phyloP scores from a whole-genome alignment of 2,797 vertebrate species.

The Otolemur crassicaudatus region DNA sequence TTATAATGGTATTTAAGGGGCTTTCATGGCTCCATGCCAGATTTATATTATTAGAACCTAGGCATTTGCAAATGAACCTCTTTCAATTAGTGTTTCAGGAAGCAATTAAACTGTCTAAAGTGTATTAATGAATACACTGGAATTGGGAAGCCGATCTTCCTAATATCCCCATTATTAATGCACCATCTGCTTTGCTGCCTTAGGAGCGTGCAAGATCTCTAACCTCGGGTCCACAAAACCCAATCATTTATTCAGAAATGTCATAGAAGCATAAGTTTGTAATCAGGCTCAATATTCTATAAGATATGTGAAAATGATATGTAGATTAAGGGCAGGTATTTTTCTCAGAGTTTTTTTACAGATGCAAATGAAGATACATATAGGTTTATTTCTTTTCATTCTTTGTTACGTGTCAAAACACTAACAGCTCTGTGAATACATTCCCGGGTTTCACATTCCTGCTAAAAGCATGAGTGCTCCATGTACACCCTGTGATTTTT shows the following conservation, averaged over 20 bases:
- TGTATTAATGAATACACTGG: slow-evolving; percentile 89
- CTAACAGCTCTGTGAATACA: not conserved
- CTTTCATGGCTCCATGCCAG: slow-evolving; percentile 85
- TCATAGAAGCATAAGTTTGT: slow-evolving; percentile 82
- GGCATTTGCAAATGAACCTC: slow-evolving; percentile 88
- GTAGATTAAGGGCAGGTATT: slow-evolving; percentile 52
- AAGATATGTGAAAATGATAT: slow-evolving; percentile 57
- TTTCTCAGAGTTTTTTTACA: slow-evolving; percentile 26
- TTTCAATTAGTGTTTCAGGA: slow-evolving; percentile 90
- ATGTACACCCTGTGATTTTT: not conserved
- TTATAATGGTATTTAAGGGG: slow-evolving; percentile 83
- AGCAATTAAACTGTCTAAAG: slow-evolving; percentile 91
- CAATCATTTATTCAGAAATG: slow-evolving; percentile 81
- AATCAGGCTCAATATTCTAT: slow-evolving; percentile 81
- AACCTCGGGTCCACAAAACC: slow-evolving; percentile 83
- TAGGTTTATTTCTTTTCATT: not conserved
- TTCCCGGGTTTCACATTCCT: not conserved
- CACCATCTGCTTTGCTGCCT: slow-evolving; percentile 87
- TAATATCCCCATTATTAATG: slow-evolving; percentile 88
- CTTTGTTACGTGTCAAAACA: slow-evolving; percentile 36
- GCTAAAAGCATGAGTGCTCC: not conserved
- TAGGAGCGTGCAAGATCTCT: slow-evolving; percentile 75
- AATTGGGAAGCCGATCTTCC: slow-evolving; percentile 86
- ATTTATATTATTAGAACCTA: slow-evolving; percentile 87
- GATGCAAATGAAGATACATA: slow-evolving; percentile 32